Base-by-base conservation (phyloP, 2,888 invertebrate species). In the Epinotia demarniana region DNA sequence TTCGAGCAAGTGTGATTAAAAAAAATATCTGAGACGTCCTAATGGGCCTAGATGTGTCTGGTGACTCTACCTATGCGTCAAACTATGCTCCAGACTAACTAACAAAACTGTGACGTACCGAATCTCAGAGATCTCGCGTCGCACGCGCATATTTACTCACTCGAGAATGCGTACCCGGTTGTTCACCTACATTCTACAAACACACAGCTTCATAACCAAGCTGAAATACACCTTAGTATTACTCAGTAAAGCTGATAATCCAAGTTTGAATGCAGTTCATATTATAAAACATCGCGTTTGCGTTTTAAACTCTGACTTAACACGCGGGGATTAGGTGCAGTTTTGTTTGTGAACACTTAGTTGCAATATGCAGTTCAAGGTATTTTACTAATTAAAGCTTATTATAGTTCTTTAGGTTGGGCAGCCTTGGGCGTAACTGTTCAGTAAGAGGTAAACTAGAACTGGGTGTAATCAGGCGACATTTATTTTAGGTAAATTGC, bases 131-230 rank as follows among this genome's bases (percentile, higher is more conserved):
- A 61, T 70, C 61, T 70, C 60, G 60, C 58, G 60, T 27, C 27
- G 12, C 43, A 46, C 60, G 9, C n/a, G 68, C 23, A 19, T 70
- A 64, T 63, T 57, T 62, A 68, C 27, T 67, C 53, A 39, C 60
- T 53, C 16, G 33, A 69, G 70, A 70, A 75, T 75, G 60, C 58
- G 11, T 16, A 19, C 19, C 70, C 33, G 74, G 74, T 70, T 70
- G 64, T 75, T 75, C 70, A 75, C 74, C 70, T 75, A 70, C 69
- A 74, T 74, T 69, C 57, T 58, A 57, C 58, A 60, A 43, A 75
- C 4, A 19, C 16, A 46, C 33, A 12, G 13, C 16, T 23, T 27
- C 13, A n/a, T 27, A 39, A 13, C 5, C 63, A 57, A 74, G 16
- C 67, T 27, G 18, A 73, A 23, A 43, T 8, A 27, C 8, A 70